Evolutionary conservation across 2,797 vertebrate genomes (phyloP), one percentile per base, ranked within the genome.

Genomic region (Tokudaia muenninki): DNA sequence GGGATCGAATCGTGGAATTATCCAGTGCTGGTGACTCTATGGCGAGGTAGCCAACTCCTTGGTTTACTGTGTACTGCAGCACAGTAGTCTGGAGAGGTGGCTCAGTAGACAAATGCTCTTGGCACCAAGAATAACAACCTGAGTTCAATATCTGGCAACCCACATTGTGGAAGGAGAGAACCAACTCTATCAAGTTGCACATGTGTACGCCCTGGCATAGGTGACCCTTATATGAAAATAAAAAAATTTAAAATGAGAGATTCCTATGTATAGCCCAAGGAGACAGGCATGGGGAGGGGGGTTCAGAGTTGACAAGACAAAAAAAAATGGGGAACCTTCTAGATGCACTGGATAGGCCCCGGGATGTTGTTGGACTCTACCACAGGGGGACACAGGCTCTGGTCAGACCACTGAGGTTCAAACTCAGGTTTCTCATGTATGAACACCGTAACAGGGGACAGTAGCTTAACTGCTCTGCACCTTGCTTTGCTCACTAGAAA

Each of bases 371-470:
- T 52, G 17, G 50, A 26, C 44, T 67, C 19, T 0, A 6, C 57
- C 21, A 0, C 0, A 7, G 13, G 57, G 16, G 0, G 47, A 0
- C 3, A 22, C 4, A 31, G 52, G 31, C 6, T 6, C 29, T 63
- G 41, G 17, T 24, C 5, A 22, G 52, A 79, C 19, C 2, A 11
- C 22, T 79, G 2, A 34, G 50, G 41, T 65, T 89, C 72, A 19
- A 81, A 75, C n/a, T 44, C 44, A 72, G n/a, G 2, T 19, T 61
- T 10, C 16, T 9, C 57, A 1, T 34, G 47, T 77, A 11, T 29
- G 63, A 83, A n/a, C 2, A 7, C n/a, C 2, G 22, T 3, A 59
- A 3, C 29, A 29, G 6, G 37, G 55, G 37, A 31, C 29, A 19
- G 14, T 34, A n/a, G 34, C 26, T 61, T 19, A 2, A 1, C 3